A percentile compares a stretch with the other conserved stretches of the same genome.
Evolutionary conservation across 53 echinoderm and acorn worm genomes (phyloP).

Genomic region (Hippasteria phrygiana): DNA sequence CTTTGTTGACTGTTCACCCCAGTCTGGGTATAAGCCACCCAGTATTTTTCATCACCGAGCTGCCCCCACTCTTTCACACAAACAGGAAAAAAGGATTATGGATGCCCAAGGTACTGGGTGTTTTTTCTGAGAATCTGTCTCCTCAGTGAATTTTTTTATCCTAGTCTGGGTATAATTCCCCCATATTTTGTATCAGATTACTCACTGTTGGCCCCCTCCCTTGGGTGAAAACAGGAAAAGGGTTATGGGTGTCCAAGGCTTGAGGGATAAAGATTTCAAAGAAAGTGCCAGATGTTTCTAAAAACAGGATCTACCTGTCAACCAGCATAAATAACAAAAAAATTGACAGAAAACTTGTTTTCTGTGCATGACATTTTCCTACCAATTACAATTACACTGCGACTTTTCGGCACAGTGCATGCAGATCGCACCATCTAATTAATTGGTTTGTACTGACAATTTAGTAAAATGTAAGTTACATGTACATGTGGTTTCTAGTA

Average conservation of each 20-base stretch:
- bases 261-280: slow-evolving; percentile 1
- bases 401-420: too few relatives aligned
- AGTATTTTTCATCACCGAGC: neutral
- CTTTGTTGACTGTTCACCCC: slow-evolving; percentile 24
- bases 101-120: slow-evolving; percentile 33
- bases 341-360: neutral
- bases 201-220: neutral
- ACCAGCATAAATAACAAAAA: neutral
- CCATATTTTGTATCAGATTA: neutral
- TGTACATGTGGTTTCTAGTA: too few relatives aligned
- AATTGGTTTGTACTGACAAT: too few relatives aligned
- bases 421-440: too few relatives aligned
- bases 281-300: neutral
- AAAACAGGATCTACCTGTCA: too few relatives aligned
- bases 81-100: slow-evolving; percentile 58
- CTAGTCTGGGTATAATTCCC: neutral
- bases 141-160: neutral
- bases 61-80: slow-evolving; percentile 30
- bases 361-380: neutral
- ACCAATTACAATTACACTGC: neutral
- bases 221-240: slow-evolving; percentile 19
- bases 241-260: slow-evolving; percentile 7
- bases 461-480: too few relatives aligned
- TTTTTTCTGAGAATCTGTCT: slow-evolving; percentile 15
- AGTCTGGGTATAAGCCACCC: slow-evolving; percentile 16